Evolutionary conservation across 2,113 vertebrate genomes (phyloP).

Genomic region (Clarias batrachus): DNA sequence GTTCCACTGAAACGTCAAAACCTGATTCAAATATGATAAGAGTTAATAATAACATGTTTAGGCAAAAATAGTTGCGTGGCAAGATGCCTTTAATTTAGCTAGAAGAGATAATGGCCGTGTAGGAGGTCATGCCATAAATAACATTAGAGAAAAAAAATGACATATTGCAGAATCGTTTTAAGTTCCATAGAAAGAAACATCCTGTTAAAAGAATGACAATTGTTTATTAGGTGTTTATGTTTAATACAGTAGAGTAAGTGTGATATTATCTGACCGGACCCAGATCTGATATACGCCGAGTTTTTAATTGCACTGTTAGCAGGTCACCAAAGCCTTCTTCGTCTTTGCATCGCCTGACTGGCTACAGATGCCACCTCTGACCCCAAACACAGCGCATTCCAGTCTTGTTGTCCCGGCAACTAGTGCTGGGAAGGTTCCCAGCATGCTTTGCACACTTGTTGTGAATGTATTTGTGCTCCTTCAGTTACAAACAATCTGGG

Average conservation of each 20-base stretch:
- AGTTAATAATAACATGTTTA: neutral
- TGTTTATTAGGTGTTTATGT: neutral
- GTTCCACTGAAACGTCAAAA: neutral
- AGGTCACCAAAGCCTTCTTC: constrained; percentile 29
- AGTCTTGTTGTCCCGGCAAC: constrained; percentile 44
- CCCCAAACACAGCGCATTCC: constrained; percentile 55
- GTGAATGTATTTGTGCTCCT: constrained; percentile 36
- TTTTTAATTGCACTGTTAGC: constrained; percentile 36
- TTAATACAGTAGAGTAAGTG: neutral
- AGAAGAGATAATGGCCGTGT: neutral
- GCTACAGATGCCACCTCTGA: constrained; percentile 60
- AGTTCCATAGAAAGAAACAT: neutral
- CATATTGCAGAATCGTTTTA: neutral
- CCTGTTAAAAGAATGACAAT: neutral
- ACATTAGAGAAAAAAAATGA: neutral
- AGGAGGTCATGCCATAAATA: neutral
- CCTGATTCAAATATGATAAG: neutral
- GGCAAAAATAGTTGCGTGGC: neutral
- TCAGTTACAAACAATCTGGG: constrained; percentile 38
- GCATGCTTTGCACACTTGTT: constrained; percentile 32
- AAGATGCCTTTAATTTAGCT: neutral
- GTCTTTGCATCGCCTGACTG: constrained; percentile 47
- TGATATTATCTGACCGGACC: neutral
- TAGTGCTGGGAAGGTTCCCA: constrained; percentile 40
- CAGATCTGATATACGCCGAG: constrained; percentile 16